Evolutionary conservation across 2,113 vertebrate genomes (phyloP).

Genomic region (Neogale vison): DNA sequence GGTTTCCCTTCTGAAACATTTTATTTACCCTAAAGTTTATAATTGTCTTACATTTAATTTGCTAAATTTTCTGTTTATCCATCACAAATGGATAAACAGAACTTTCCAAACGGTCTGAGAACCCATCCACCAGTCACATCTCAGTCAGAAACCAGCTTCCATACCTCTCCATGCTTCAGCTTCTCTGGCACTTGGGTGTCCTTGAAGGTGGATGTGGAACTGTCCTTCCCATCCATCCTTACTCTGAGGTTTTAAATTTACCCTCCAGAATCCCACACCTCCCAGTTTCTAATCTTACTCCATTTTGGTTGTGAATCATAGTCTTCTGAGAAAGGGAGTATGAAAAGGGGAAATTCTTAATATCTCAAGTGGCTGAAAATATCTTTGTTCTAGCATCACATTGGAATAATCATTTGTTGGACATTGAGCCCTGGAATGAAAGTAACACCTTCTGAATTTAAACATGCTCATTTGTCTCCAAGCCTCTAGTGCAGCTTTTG

Average conservation of each 20-base stretch:
- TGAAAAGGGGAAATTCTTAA: background rate
- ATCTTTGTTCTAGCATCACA: background rate
- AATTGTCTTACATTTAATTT: background rate
- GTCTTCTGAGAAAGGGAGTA: background rate
- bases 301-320: background rate
- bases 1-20: background rate
- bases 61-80: background rate
- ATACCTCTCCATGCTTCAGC: accelerated
- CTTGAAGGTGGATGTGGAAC: background rate
- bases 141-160: background rate
- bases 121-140: background rate
- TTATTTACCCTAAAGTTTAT: background rate
- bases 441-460: background rate
- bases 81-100: background rate
- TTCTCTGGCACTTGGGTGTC: background rate
- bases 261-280: background rate
- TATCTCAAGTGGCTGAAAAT: background rate
- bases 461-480: background rate
- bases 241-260: background rate
- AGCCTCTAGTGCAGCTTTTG: background rate
- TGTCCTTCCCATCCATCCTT: background rate
- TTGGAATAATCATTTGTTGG: background rate
- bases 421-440: background rate
- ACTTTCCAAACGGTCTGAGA: too few species aligned
- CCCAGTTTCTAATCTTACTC: background rate